Conservation (phyloP, 2,797 vertebrate genomes). For the Anabas testudineus region DNA sequence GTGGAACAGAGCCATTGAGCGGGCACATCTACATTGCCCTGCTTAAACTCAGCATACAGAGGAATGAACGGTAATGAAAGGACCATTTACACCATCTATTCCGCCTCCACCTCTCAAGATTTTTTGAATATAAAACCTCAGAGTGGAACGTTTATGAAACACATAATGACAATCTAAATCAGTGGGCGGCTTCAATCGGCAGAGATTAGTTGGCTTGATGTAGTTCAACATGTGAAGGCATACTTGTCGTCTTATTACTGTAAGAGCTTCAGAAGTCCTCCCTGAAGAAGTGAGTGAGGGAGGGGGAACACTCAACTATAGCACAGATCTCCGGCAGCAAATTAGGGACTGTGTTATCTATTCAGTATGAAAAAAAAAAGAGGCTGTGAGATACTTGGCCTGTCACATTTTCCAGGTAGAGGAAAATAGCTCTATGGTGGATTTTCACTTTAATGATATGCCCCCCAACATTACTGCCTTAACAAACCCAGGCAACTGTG, state of each 20-base stretch:
- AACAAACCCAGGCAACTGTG: conserved; percentile 41
- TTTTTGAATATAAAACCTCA: conserved; percentile 80
- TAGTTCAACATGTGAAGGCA: conserved; percentile 81
- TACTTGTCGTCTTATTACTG: conserved; percentile 85
- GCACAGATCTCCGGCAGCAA: conserved; percentile 81
- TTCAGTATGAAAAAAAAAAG: conserved; percentile 66
- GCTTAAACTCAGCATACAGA: conserved; percentile 80
- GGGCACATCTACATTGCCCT: conserved; percentile 69
- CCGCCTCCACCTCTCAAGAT: conserved; percentile 68
- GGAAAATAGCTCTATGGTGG: conserved; percentile 56
- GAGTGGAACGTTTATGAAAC: conserved; percentile 86
- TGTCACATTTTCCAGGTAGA: conserved; percentile 72
- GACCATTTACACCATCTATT: conserved; percentile 79
- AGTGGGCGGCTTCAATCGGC: conserved; percentile 84
- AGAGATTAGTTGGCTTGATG: conserved; percentile 84
- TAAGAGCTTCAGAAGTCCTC: conserved; percentile 83
- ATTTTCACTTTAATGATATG: conserved; percentile 67
- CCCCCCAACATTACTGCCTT: conserved; percentile 52
- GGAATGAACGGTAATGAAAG: conserved; percentile 80
- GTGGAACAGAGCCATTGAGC: conserved; percentile 80
- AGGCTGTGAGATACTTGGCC: conserved; percentile 62
- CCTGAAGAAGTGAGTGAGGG: conserved; percentile 69
- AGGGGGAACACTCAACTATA: conserved; percentile 65
- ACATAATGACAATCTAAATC: conserved; percentile 86
- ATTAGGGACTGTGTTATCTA: conserved; percentile 81